Base-by-base conservation (phyloP, 1,140 invertebrate genomes). In the Pseudomyrmex dendroicus region DNA sequence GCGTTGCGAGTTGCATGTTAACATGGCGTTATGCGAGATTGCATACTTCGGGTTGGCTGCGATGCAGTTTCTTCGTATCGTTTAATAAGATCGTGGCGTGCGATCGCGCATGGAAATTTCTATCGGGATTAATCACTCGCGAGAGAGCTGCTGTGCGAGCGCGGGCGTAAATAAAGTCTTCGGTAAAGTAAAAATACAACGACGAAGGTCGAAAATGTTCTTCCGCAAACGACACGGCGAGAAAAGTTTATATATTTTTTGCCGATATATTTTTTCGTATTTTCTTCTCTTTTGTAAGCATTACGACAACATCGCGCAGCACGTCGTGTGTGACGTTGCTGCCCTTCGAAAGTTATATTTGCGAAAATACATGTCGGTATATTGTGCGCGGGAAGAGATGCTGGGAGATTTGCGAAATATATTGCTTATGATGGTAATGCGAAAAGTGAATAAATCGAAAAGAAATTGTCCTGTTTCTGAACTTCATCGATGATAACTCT, bases 31-130 rank as follows among this genome's bases (percentile, higher is more conserved):
- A 84, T 35, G 20, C 56, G 66, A 46, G 56, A 80, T 80, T 80
- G 72, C 76, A 48, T 72, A 72, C 44, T 80, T 72, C 20, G 76
- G 15, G 44, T 15, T 13, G 35, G 35, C 35, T 35, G 35, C 20
- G 35, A 78, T 68, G 50, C 35, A 46, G 68, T 72, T 80, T 80
- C 66, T 72, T 72, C 76, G n/a, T 80, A 80, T 72, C 76, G 76
- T 59, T 80, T 80, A 80, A 80, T 72, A 80, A 80, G 66, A 80
- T 80, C 76, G 44, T 48, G 25, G 9, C 61, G 35, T 7, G 25
- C 61, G 25, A 35, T 15, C 35, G 67, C 22, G 74, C 35, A 48
- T 57, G 20, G 54, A 59, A 80, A 80, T 72, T 59, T 17, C 17
- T 20, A 12, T 4, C 13, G 59, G 25, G 76, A 77, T 63, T 82